Evolutionary conservation across 2,888 invertebrate species (phyloP).

Genomic region (Campopleginae sp.): DNA sequence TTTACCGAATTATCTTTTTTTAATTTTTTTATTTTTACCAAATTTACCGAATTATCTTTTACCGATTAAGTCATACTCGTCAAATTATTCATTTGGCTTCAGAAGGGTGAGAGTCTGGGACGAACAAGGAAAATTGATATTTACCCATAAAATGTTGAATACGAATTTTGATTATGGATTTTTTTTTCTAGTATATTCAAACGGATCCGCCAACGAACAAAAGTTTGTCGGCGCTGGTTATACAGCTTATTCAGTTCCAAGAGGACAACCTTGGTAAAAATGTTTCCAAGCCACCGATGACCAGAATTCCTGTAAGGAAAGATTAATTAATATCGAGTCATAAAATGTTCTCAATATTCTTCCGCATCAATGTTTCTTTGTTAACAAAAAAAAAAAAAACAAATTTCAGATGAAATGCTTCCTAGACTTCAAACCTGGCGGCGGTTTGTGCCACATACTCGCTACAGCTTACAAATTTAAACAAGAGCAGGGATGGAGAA

Average conservation of each 20-base stretch:
- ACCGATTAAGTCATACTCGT: neutral
- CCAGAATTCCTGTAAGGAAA: conserved; percentile 92
- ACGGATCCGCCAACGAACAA: conserved; percentile 98
- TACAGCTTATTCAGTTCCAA: conserved; percentile 97
- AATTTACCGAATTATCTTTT: neutral
- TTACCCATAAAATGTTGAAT: neutral
- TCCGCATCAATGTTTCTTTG: neutral
- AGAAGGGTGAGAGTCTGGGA: neutral
- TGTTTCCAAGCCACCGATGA: conserved; percentile 94
- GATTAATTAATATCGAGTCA: neutral
- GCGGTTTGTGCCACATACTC: conserved; percentile 96
- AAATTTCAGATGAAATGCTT: conserved; percentile 94
- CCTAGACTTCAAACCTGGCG: conserved; percentile 97
- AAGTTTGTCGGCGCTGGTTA: conserved; percentile 92
- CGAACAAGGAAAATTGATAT: neutral
- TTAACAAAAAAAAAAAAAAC: neutral
- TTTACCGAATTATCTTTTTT: too few species aligned
- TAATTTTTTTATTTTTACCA: too few species aligned
- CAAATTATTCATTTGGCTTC: neutral
- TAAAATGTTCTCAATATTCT: conserved; percentile 5
- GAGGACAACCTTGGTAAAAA: conserved; percentile 98
- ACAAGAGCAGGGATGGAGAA: conserved; percentile 97
- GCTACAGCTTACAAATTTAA: conserved; percentile 98
- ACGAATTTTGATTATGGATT: neutral
- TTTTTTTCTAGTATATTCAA: conserved; percentile 91